These are phyloP conservation scores for Pipistrellus kuhlii DNA, from an alignment of 2,797 vertebrate genomes.

Conservation along the genomic window DNA sequence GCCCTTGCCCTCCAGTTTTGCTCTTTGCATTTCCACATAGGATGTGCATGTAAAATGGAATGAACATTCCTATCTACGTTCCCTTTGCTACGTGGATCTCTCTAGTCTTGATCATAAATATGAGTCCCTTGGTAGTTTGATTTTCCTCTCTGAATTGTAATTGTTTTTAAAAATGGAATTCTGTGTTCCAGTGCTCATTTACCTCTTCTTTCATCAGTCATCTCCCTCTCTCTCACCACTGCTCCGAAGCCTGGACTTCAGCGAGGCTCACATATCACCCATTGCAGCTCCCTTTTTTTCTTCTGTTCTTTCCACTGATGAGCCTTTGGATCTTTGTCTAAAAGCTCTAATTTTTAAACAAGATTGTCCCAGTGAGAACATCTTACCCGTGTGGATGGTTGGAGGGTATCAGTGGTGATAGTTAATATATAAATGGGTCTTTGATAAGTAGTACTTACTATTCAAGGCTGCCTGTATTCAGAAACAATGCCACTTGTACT, in stretches of 20 bases:
- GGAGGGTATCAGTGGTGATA: neutral
- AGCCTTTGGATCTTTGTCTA: neutral
- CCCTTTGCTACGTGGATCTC: neutral
- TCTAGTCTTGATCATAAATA: neutral
- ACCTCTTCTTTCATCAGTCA: neutral
- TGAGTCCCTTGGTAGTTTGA: neutral
- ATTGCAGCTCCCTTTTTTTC: neutral
- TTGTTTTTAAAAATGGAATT: neutral
- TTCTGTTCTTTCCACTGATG: neutral
- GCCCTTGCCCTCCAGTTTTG: neutral
- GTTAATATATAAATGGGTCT: neutral
- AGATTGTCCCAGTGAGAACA: neutral
- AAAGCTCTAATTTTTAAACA: conserved; percentile 1
- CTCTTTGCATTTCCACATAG: neutral
- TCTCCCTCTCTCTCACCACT: neutral
- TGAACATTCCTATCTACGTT: neutral
- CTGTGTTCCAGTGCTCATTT: neutral
- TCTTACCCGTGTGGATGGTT: neutral
- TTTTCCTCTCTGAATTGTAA: neutral
- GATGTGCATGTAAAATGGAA: neutral
- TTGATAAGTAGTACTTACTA: neutral
- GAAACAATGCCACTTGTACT: neutral
- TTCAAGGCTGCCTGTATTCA: neutral
- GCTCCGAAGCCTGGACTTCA: no score
- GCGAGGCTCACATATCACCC: neutral